phyloP scores from a whole-genome alignment of 2,113 vertebrate species.

The Aepyceros melampus region DNA sequence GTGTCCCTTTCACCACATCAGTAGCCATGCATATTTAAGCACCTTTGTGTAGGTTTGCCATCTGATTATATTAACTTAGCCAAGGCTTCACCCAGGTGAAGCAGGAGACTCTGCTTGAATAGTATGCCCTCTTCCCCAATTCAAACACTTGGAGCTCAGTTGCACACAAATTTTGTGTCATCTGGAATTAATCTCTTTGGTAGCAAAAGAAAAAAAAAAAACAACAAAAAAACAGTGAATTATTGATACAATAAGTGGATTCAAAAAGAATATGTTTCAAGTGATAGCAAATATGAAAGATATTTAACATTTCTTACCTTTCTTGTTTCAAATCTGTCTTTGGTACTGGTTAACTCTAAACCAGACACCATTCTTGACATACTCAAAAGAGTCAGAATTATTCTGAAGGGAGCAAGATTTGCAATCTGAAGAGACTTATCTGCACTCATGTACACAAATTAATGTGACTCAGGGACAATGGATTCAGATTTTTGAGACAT shows the following conservation, averaged over 20 bases:
- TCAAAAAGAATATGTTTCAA: background rate
- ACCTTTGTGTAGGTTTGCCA: background rate
- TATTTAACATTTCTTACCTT: background rate
- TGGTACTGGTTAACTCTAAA: background rate
- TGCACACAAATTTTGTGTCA: background rate
- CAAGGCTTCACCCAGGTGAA: background rate
- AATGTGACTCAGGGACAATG: background rate
- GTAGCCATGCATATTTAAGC: background rate
- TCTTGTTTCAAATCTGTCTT: background rate
- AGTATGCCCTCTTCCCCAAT: rapidly evolving
- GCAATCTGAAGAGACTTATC: background rate
- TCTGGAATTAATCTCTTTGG: background rate
- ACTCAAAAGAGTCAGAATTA: background rate
- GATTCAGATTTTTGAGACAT: background rate
- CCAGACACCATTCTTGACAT: background rate
- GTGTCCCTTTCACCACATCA: background rate
- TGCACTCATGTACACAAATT: background rate
- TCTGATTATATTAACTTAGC: background rate
- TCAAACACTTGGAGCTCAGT: background rate
- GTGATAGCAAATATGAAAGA: background rate
- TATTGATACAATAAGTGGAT: background rate
- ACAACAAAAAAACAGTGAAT: background rate
- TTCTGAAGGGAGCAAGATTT: background rate
- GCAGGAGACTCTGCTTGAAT: background rate
- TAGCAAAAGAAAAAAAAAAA: background rate